These are phyloP conservation scores for Xiphorhynchus elegans DNA, from an alignment of 2,113 vertebrate species.

Conservation along the genomic window DNA sequence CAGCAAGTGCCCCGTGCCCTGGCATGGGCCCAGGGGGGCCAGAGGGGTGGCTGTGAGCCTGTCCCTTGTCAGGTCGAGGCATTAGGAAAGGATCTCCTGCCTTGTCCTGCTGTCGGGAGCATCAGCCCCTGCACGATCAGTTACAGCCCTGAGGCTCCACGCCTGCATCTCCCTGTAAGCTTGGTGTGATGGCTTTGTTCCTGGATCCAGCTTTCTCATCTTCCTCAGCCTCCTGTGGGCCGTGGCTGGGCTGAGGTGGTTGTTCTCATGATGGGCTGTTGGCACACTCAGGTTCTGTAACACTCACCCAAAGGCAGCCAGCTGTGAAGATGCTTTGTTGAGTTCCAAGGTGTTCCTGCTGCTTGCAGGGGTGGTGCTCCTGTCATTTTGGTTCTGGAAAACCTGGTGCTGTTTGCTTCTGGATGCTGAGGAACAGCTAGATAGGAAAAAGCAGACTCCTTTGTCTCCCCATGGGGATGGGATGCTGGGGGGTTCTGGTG, in stretches of 20 bases:
- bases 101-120: rapidly evolving
- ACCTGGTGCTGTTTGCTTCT: background rate
- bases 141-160: background rate
- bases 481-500: background rate
- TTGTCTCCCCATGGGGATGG: background rate
- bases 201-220: background rate
- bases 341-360: background rate
- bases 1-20: background rate
- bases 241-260: background rate
- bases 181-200: background rate
- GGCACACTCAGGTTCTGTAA: background rate
- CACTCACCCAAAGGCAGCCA: background rate
- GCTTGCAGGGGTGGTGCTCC: background rate
- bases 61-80: background rate
- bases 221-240: background rate
- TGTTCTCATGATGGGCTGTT: background rate
- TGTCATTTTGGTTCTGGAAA: background rate
- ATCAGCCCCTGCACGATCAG: background rate
- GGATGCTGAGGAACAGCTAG: background rate
- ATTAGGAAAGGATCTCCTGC: background rate
- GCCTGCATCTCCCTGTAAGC: background rate
- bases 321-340: background rate
- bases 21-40: rapidly evolving
- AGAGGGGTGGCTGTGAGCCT: background rate
- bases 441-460: background rate